A percentile compares a stretch with the other conserved stretches of the same genome.
Conservation (phyloP, 2,797 vertebrate genomes). For the Acrocephalus scirpaceus region DNA sequence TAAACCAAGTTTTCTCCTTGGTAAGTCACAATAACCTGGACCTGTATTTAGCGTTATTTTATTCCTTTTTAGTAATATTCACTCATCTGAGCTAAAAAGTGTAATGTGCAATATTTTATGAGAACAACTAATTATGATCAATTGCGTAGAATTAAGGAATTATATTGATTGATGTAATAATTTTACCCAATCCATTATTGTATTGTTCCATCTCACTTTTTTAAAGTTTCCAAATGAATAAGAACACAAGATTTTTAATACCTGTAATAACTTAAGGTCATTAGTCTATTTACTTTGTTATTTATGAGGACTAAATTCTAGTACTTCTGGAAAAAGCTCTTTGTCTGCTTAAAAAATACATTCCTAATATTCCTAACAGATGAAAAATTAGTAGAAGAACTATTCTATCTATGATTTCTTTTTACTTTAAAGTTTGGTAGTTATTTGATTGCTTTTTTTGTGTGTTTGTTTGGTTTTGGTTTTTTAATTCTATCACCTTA, state of each 20-base stretch:
- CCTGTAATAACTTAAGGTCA: neutral
- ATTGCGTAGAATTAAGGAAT: neutral
- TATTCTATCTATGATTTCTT: neutral
- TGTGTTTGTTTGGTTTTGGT: no score
- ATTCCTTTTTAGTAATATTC: neutral
- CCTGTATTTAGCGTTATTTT: neutral
- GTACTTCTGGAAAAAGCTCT: neutral
- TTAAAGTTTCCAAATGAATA: neutral
- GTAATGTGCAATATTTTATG: neutral
- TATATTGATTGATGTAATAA: neutral
- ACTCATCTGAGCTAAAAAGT: neutral
- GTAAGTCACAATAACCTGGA: neutral
- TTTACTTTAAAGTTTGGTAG: neutral
- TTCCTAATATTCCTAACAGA: neutral
- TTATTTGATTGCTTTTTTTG: neutral
- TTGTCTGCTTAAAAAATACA: neutral
- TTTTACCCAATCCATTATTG: neutral
- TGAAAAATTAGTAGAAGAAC: neutral
- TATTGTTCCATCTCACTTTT: neutral
- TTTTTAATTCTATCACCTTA: neutral
- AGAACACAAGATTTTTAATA: neutral
- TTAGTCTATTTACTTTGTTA: neutral
- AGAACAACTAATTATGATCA: neutral
- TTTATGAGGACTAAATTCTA: neutral
- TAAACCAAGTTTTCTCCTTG: neutral